phyloP scores from a whole-genome alignment of 2,888 invertebrate species.

The Caenorhabditis sp. region DNA sequence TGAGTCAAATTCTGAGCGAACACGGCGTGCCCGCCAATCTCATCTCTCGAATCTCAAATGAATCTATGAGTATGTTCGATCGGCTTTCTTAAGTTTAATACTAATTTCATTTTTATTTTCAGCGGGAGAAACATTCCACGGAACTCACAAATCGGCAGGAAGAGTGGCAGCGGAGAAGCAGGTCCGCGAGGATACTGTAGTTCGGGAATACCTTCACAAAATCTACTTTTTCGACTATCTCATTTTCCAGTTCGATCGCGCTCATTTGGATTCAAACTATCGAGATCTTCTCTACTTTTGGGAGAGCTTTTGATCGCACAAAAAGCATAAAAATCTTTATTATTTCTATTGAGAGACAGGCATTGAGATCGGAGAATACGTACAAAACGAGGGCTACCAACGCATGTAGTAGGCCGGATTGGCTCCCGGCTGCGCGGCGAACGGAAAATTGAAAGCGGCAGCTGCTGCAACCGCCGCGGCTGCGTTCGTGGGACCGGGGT shows the following conservation, averaged over 20 bases:
- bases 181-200: conserved; percentile 12
- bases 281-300: not conserved
- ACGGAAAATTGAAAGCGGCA: conserved; percentile 43
- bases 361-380: conserved; percentile 1
- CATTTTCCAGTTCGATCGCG: conserved; percentile 30
- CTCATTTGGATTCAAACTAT: conserved; percentile 24
- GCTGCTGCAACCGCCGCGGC: conserved; percentile 45
- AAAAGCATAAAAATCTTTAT: conserved; percentile 30
- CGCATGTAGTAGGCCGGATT: conserved; percentile 48
- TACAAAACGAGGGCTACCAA: conserved; percentile 9
- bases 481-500: conserved; percentile 22
- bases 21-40: conserved; percentile 7
- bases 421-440: conserved; percentile 19
- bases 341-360: not conserved
- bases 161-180: conserved; percentile 29
- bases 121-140: conserved; percentile 39
- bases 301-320: not conserved
- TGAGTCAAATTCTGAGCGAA: not conserved
- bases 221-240: conserved; percentile 53
- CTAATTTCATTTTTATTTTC: not conserved
- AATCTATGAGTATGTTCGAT: conserved; percentile 31
- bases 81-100: too few relatives aligned
- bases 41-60: conserved; percentile 22
- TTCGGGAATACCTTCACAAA: conserved; percentile 40
- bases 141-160: conserved; percentile 29